Base-by-base conservation (phyloP, 2,797 vertebrate species). In the Prunella strophiata region DNA sequence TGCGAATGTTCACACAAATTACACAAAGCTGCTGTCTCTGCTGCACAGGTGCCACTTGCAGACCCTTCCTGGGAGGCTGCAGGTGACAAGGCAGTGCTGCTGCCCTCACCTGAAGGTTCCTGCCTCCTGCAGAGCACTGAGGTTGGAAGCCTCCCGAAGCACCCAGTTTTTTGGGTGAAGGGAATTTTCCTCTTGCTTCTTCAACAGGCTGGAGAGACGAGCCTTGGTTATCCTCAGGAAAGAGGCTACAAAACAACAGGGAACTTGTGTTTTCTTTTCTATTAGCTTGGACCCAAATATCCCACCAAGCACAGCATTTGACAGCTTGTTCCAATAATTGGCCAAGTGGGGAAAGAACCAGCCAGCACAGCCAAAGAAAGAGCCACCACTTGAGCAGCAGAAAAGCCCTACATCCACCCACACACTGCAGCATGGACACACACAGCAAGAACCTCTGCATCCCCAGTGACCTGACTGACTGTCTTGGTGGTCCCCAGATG, bases 71-170 rank as follows among this genome's bases (percentile, higher is more conserved):
- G 75, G 59, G 70, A 91, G 57, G 34, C 75, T 43, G 65, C 38
- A 48, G 80, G 79, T 42, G 42, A 11, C 23, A 9, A n/a, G 73
- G 62, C 34, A 32, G 4, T 34, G 47, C 55, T 83, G 54, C 61
- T 50, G 21, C 14, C 3, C 85, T 91, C 92, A 99, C 99, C 99
- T 99, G 97, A 99, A 99, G 13, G 99, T 99, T 27, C 99, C 99
- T 9, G 98, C 99, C 97, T 99, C 99, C 97, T 99, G 99, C 36
- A 99, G 97, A 10, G 99, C 99, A 48, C 98, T 98, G n/a, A 98
- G 98, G 94, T 99, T 99, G 45, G 97, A 98, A 30, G 99, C 99
- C 81, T 98, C 99, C 70, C 98, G 98, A 27, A 98, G 95, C 66
- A 99, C 98, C 99, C 99, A 99, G 88, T 98, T 98, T 71, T 88